These are phyloP conservation scores for Macropus fuliginosus DNA, from an alignment of 2,797 vertebrate species.

Conservation along the genomic window DNA sequence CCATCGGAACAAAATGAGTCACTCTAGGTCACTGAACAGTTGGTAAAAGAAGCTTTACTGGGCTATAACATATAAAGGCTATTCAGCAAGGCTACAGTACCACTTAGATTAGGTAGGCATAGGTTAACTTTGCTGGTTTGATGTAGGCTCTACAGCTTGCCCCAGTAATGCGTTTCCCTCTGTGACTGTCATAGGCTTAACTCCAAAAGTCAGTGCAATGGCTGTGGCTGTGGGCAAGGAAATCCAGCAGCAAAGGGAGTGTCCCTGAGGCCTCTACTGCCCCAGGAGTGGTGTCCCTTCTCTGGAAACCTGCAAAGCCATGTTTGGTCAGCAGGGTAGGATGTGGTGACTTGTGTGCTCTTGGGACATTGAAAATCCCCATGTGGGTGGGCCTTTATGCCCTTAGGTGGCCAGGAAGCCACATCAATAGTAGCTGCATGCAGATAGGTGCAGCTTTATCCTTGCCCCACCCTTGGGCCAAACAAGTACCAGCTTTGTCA, in stretches of 20 bases:
- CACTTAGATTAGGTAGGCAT: neutral
- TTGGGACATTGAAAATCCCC: neutral
- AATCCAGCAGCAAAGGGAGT: neutral
- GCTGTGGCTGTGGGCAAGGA: neutral
- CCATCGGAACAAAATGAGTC: neutral
- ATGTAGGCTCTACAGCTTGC: neutral
- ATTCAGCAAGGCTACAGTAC: neutral
- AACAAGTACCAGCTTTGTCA: neutral
- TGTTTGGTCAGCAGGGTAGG: neutral
- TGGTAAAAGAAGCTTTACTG: neutral
- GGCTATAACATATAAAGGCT: neutral
- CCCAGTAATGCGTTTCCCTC: neutral
- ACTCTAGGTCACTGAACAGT: neutral
- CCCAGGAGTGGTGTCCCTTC: neutral
- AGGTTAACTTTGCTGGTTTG: neutral
- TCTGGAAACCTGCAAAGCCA: neutral
- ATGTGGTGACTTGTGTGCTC: neutral
- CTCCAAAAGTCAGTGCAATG: neutral
- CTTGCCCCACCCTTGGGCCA: neutral
- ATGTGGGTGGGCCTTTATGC: neutral
- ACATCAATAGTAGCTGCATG: neutral
- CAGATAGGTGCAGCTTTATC: neutral
- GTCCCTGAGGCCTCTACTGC: neutral
- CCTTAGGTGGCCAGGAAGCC: neutral
- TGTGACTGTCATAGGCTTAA: neutral